phyloP scores from a whole-genome alignment of 1,140 invertebrate genomes.

The Papilio helenus region DNA sequence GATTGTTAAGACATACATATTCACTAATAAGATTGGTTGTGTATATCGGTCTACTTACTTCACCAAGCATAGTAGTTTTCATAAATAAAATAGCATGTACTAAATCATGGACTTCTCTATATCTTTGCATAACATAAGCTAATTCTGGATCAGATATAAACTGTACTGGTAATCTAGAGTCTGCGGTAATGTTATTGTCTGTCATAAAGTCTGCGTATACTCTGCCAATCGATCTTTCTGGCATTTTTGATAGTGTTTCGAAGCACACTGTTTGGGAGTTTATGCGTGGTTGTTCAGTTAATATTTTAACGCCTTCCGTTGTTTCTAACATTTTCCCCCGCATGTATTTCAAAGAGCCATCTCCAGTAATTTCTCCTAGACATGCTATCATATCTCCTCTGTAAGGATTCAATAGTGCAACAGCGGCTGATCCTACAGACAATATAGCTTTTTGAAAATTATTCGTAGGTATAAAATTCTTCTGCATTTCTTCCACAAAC shows the following conservation, averaged over 20 bases:
- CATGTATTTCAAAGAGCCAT: slow-evolving; percentile 87
- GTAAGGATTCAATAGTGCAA: slow-evolving; percentile 89
- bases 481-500: slow-evolving; percentile 66
- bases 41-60: slow-evolving; percentile 58
- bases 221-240: slow-evolving; percentile 92
- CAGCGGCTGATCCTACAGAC: slow-evolving; percentile 89
- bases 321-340: slow-evolving; percentile 86
- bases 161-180: slow-evolving; percentile 93
- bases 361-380: slow-evolving; percentile 94
- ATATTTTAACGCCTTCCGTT: slow-evolving; percentile 88
- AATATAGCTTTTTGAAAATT: slow-evolving; percentile 90
- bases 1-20: no score
- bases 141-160: slow-evolving; percentile 96
- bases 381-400: slow-evolving; percentile 97
- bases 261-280: slow-evolving; percentile 93
- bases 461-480: slow-evolving; percentile 88
- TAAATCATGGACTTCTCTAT: slow-evolving; percentile 98
- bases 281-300: slow-evolving; percentile 92
- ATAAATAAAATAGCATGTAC: slow-evolving; percentile 95
- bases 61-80: slow-evolving; percentile 97
- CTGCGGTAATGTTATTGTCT: slow-evolving; percentile 95
- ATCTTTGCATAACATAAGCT: slow-evolving; percentile 98
- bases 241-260: slow-evolving; percentile 87
- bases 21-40: neutral
- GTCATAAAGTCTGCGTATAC: slow-evolving; percentile 93